These are phyloP conservation scores for Vipera latastei DNA, from an alignment of 2,797 vertebrate species.

Conservation along the genomic window DNA sequence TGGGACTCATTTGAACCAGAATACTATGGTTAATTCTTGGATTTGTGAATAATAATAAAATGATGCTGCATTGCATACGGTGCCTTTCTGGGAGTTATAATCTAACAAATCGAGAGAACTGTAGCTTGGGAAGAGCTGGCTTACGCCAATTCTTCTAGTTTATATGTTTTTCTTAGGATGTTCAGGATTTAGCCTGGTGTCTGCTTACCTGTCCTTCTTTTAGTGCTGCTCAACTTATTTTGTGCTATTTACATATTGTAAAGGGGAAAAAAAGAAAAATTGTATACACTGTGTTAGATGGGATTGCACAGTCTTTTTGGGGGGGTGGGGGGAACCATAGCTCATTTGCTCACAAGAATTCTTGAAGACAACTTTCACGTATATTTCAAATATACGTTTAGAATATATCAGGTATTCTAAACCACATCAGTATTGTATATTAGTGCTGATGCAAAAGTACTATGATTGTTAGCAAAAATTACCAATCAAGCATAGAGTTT, in stretches of 20 bases:
- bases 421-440: not conserved
- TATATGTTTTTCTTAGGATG: not conserved
- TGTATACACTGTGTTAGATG: not conserved
- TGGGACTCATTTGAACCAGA: not conserved
- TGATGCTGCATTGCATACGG: not conserved
- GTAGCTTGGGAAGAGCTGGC: not conserved
- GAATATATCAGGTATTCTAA: slow-evolving; percentile 36
- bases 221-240: not conserved
- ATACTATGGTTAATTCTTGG: not conserved
- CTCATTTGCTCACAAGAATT: slow-evolving; percentile 52
- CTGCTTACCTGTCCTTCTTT: not conserved
- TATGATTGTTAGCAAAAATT: not conserved
- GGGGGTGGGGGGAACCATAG: not conserved
- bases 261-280: not conserved
- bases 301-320: not conserved
- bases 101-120: not conserved
- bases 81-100: not conserved
- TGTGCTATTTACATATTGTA: not conserved
- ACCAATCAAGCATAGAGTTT: not conserved
- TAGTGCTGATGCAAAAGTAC: not conserved
- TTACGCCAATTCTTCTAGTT: not conserved
- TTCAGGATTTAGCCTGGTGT: not conserved
- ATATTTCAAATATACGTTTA: slow-evolving; percentile 44
- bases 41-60: not conserved
- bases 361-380: slow-evolving; percentile 53